Conservation (phyloP, 1,140 invertebrate species). For the Lepidurus arcticus region DNA sequence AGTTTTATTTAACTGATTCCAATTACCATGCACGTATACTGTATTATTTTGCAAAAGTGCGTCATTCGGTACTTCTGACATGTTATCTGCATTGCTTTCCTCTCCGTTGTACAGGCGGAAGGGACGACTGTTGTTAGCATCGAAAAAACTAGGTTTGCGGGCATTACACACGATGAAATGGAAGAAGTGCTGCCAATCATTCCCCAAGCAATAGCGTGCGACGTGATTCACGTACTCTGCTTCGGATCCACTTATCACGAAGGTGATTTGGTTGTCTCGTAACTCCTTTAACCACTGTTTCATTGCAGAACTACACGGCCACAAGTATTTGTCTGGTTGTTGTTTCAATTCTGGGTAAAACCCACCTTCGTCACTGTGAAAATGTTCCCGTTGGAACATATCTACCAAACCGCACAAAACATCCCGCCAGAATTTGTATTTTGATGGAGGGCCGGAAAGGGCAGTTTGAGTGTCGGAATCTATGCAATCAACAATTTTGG, state of each 20-base stretch:
- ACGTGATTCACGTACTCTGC: constrained; percentile 64
- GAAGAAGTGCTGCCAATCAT: constrained; percentile 65
- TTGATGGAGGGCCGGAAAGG: constrained; percentile 38
- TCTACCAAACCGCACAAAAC: constrained; percentile 55
- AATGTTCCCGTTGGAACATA: constrained; percentile 59
- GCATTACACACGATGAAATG: constrained; percentile 65
- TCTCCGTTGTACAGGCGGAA: constrained; percentile 31
- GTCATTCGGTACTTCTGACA: constrained; percentile 43
- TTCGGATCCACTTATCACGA: constrained; percentile 71
- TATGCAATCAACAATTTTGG: constrained; percentile 61
- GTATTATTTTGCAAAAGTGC: constrained; percentile 46
- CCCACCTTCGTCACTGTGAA: constrained; percentile 50
- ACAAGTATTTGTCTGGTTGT: constrained; percentile 58
- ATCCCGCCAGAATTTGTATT: constrained; percentile 62
- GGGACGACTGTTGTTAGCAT: constrained; percentile 48
- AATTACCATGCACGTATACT: constrained; percentile 61
- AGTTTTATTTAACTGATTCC: constrained; percentile 40
- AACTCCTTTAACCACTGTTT: constrained; percentile 59
- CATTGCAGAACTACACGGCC: constrained; percentile 53
- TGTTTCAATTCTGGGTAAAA: constrained; percentile 59
- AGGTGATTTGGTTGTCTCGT: constrained; percentile 54
- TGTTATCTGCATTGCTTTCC: constrained; percentile 34
- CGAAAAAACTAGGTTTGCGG: constrained; percentile 73
- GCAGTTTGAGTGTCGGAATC: constrained; percentile 51
- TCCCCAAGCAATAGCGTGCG: constrained; percentile 58